Base-by-base conservation (phyloP, 2,888 invertebrate genomes). In the Ditylenchus weischeri region DNA sequence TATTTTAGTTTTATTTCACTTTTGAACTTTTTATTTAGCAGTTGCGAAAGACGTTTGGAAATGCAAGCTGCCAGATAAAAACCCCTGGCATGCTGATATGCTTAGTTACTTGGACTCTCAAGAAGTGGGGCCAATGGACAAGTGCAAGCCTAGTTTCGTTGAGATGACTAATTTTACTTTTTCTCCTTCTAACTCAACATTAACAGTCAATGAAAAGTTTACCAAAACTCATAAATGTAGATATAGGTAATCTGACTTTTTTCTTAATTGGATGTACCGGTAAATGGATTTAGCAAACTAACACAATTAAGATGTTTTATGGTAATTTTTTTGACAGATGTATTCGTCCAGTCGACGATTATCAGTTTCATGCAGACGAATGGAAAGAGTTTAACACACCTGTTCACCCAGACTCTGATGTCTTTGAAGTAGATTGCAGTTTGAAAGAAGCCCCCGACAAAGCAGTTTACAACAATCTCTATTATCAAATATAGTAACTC, bases 401-500 rank as follows among this genome's bases (percentile, higher is more conserved):
- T 11, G 29, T 29, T 21, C 54, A 54, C 3, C 54, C 54, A 54
- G 11, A 21, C 23, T 7, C 7, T 29, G 54, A 54, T 10, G 54
- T 54, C 1, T 54, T 54, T 18, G 54, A 54, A 54, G 54, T 54
- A 13, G 23, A 54, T 54, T 54, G 54, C n/a, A 54, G 29, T 21
- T 23, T 23, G n/a, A 54, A 54, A n/a, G 54, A 11, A 13, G 54
- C 23, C 8, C 11, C 11, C 1, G n/a, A 54, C 54, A 23, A 21
- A 54, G 11, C 54, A 11, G 54, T 54, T 10, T 29, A 54, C 29
- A 54, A 54, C n/a, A 54, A 54, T 54, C 23, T 54, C 54, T 54
- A 54, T 13, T 54, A 54, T 54, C 54, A 54, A 29, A 54, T 54
- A 54, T 54, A 54, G 54, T 54, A 54, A 54, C n/a, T 50, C 5